Evolutionary conservation across 1,140 invertebrate species (phyloP).

Genomic region (Lucilia sericata): DNA sequence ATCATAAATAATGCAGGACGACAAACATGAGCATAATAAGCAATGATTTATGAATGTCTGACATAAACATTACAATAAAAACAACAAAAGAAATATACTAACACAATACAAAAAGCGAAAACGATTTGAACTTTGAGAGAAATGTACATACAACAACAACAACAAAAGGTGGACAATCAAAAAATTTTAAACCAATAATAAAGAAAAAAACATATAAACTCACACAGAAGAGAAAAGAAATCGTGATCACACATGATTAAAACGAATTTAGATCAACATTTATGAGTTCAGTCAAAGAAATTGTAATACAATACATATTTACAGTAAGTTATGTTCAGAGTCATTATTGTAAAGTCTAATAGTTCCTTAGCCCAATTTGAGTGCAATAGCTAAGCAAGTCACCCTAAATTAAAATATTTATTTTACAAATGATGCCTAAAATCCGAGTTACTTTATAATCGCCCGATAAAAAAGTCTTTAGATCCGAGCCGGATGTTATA

Average conservation of each 20-base stretch:
- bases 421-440: too few relatives aligned
- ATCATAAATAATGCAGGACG: slow-evolving; percentile 26
- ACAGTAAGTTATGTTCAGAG: neutral
- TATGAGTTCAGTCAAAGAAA: too few relatives aligned
- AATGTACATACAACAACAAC: neutral
- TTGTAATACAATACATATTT: neutral
- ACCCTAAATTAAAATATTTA: too few relatives aligned
- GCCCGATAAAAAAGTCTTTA: too few relatives aligned
- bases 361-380: too few relatives aligned
- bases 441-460: too few relatives aligned
- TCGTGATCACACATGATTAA: slow-evolving; percentile 10
- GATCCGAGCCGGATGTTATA: too few relatives aligned
- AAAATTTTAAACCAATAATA: slow-evolving; percentile 4
- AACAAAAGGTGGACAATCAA: neutral
- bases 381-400: too few relatives aligned
- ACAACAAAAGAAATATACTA: neutral
- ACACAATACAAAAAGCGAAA: neutral
- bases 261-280: neutral
- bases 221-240: neutral
- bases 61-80: neutral
- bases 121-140: neutral
- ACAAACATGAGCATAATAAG: slow-evolving; percentile 20
- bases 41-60: neutral
- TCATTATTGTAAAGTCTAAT: too few relatives aligned
- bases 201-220: neutral